Evolutionary conservation across 2,888 invertebrate genomes (phyloP).

Genomic region (Omphaloscelis lunosa): DNA sequence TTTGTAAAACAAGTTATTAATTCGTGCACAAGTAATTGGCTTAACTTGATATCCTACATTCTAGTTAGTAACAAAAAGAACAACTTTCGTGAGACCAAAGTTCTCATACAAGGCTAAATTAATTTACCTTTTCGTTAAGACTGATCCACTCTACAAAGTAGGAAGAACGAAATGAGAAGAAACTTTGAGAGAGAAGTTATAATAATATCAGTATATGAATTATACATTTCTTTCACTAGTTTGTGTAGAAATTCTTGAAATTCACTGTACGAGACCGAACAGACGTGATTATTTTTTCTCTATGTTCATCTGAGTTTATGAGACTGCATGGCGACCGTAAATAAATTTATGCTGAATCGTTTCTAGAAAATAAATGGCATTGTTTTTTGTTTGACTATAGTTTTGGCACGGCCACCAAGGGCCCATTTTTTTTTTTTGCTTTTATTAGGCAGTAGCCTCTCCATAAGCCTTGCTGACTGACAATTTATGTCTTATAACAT

Average conservation of each 20-base stretch:
- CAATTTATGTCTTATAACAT: background rate
- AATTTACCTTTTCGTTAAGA: slow-evolving; percentile 31
- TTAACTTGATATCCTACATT: slow-evolving; percentile 1
- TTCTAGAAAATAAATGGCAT: background rate
- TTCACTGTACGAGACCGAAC: background rate
- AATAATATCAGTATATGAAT: background rate
- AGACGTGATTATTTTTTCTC: background rate
- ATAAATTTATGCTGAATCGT: background rate
- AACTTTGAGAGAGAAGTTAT: background rate
- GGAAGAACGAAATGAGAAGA: background rate
- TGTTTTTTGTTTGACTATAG: background rate
- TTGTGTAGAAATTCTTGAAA: slow-evolving; percentile 3
- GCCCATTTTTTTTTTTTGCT: background rate
- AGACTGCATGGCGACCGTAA: background rate
- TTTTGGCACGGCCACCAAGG: background rate
- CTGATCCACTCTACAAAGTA: background rate
- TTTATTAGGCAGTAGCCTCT: background rate
- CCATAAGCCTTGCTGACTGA: background rate
- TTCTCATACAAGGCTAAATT: slow-evolving; percentile 31
- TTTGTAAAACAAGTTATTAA: background rate
- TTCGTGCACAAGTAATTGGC: no score
- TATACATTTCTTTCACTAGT: slow-evolving; percentile 10
- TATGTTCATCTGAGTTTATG: background rate
- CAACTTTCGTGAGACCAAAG: slow-evolving; percentile 17
- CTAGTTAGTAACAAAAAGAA: background rate